These are phyloP conservation scores for Nasonia longicornis DNA, from an alignment of 1,140 invertebrate species.

Conservation along the genomic window DNA sequence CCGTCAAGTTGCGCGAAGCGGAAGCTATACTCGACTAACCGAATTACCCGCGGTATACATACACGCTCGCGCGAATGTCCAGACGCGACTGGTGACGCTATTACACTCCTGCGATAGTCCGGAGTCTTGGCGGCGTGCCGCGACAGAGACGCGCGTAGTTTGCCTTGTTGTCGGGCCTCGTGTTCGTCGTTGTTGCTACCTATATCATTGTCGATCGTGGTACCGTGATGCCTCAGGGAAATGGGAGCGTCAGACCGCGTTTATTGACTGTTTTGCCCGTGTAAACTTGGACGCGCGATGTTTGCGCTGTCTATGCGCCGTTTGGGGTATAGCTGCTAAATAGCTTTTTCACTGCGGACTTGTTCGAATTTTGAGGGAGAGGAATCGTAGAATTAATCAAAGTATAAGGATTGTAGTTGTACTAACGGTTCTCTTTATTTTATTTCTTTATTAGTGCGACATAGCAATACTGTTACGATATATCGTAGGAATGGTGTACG, in stretches of 20 bases:
- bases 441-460: slow-evolving; percentile 60
- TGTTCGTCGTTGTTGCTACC: not conserved
- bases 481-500: slow-evolving; percentile 66
- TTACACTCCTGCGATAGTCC: not conserved
- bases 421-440: slow-evolving; percentile 64
- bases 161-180: not conserved
- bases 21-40: slow-evolving; percentile 1
- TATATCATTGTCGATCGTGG: not conserved
- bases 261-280: not conserved
- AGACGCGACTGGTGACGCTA: not conserved
- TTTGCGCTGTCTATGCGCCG: not conserved
- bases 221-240: no score
- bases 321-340: no score
- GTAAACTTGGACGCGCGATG: not conserved
- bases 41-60: slow-evolving; percentile 1
- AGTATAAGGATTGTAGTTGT: slow-evolving; percentile 44
- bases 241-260: not conserved
- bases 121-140: not conserved
- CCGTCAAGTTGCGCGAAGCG: not conserved
- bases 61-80: not conserved
- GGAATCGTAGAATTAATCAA: not conserved
- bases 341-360: no score
- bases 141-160: not conserved
- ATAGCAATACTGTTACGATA: slow-evolving; percentile 67
- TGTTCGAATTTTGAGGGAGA: no score